Conservation (phyloP, 2,113 vertebrate genomes). For the Piprites chloris region DNA sequence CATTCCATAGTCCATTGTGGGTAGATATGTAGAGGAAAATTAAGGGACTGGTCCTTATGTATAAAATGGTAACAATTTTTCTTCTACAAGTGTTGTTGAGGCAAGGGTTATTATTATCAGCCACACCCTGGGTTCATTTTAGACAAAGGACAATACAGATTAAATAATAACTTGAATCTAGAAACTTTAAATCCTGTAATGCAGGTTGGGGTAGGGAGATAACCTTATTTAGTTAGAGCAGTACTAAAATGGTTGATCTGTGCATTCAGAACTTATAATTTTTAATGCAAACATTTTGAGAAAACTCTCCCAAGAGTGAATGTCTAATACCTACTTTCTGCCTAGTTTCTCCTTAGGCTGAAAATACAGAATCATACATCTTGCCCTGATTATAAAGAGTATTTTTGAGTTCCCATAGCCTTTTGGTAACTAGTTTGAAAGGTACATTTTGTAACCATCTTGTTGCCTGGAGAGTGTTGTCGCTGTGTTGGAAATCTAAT, state of each 20-base stretch:
- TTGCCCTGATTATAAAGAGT: neutral
- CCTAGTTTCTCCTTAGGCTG: neutral
- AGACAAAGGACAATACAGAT: neutral
- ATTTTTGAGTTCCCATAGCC: neutral
- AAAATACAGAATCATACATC: neutral
- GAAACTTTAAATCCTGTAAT: neutral
- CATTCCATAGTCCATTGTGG: neutral
- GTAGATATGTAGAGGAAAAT: neutral
- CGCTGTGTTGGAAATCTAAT: slow-evolving; percentile 11
- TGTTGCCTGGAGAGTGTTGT: slow-evolving; percentile 30
- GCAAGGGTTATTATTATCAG: neutral
- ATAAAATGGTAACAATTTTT: neutral
- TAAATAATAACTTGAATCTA: neutral
- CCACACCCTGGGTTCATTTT: neutral
- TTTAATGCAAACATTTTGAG: slow-evolving; percentile 1
- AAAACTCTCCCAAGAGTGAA: neutral
- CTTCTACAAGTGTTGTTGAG: neutral
- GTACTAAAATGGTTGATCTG: neutral
- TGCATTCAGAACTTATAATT: neutral
- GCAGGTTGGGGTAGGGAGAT: neutral
- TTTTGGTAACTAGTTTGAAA: slow-evolving; percentile 20
- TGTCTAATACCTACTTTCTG: neutral
- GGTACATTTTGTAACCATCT: slow-evolving; percentile 30
- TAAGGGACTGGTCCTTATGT: neutral
- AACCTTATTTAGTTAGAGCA: neutral